Evolutionary conservation across 2,113 vertebrate species (phyloP).

Genomic region (Xenus cinereus): DNA sequence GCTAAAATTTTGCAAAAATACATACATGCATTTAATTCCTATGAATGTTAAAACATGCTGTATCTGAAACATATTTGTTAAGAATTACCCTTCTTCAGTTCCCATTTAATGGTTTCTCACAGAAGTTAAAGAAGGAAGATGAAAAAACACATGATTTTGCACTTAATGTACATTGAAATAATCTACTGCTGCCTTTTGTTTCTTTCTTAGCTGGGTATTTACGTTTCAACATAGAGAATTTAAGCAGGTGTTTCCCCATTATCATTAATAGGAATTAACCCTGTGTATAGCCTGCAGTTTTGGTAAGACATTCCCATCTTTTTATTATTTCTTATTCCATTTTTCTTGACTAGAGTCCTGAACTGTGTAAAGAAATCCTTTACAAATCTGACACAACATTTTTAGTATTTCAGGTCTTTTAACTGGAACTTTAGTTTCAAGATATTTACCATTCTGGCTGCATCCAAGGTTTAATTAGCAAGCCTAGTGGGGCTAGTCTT

Average conservation of each 20-base stretch:
- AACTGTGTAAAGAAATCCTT: neutral
- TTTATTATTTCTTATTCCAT: neutral
- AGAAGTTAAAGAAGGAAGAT: slow-evolving; percentile 2
- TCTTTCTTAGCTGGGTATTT: neutral
- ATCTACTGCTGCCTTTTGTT: neutral
- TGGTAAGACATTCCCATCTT: neutral
- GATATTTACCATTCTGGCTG: neutral
- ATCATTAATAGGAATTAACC: neutral
- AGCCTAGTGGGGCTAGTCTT: neutral
- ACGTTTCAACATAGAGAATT: neutral
- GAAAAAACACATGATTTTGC: slow-evolving; percentile 8
- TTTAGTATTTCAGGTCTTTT: neutral
- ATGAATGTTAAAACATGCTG: neutral
- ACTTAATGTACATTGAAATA: slow-evolving; percentile 10
- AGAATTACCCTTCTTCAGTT: neutral
- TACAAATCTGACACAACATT: neutral
- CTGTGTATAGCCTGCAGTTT: neutral
- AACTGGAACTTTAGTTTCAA: neutral
- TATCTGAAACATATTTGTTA: neutral
- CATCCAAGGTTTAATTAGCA: neutral
- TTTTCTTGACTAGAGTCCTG: neutral
- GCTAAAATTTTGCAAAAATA: neutral
- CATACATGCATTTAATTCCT: neutral
- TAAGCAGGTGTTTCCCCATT: neutral
- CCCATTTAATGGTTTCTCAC: slow-evolving; percentile 5